Evolutionary conservation across 1,140 invertebrate genomes (phyloP), one percentile per base, ranked within the genome.

Genomic region (Chrysoperla carnea): DNA sequence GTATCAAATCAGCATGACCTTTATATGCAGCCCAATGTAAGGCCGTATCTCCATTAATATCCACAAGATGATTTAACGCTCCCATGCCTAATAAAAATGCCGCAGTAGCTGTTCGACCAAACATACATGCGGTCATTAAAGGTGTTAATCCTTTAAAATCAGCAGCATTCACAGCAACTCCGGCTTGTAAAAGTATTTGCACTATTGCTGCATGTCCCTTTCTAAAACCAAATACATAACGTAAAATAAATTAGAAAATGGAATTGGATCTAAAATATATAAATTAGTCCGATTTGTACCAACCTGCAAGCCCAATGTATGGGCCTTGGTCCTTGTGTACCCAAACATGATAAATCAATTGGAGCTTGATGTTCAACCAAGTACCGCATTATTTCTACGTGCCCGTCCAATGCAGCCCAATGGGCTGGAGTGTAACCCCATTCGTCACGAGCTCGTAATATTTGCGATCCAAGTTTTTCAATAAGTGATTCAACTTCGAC

Each of bases 11-110:
- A 0, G 83, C 75, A 53, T 90, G 84, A 1, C 87, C 88, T 66
- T 93, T 93, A 58, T 91, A 92, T 2, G 84, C 83, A 0, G 88
- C 87, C 89, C 89, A 94, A 52, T 94, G 88, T 6, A 92, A 61
- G 0, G 88, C 88, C 5, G 85, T 90, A 50, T 94, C 88, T 0
- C 89, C 88, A 58, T 92, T 91, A 48, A 87, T 86, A 54, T 94
- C 87, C 6, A 84, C 81, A 4, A 91, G 60, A 54, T 87, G 77
- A 45, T 87, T 79, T 1, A 84, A 63, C 9, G 81, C 86, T 23
- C 82, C 85, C 72, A 84, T 88, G 8, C 87, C 88, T 37, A 94
- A 69, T 1, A 94, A 63, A 64, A 84, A 92, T 0, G 84, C 84
- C 1, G 87, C 85, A 1, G 88, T 83, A 14, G 85, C 84, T 15